Base-by-base conservation (phyloP, 2,888 invertebrate genomes). In the Andrena bucephala region DNA sequence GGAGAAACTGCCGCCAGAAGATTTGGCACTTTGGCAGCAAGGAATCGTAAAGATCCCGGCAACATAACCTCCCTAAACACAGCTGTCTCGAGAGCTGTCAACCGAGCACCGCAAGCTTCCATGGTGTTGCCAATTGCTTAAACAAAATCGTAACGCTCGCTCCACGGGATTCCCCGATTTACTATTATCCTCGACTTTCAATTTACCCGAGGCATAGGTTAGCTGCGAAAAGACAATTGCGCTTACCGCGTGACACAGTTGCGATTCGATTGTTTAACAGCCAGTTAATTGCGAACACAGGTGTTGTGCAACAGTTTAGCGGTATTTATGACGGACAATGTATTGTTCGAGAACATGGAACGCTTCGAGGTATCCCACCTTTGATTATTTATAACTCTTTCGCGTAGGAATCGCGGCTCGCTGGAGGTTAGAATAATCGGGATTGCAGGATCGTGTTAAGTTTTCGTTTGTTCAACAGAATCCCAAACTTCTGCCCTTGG, bases 401-500 rank as follows among this genome's bases (percentile, higher is more conserved):
- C 20, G 7, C 42, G n/a, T 57, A 33, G 24, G 6, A 16, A 16
- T 65, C 42, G 20, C 24, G 0, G 6, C 7, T 48, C 16, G 54
- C 33, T 48, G 20, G 27, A 82, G 65, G 68, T 74, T 80, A 77
- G 20, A 54, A 59, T 50, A 42, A 20, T 63, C 4, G 63, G 13
- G 29, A 27, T 76, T 36, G 48, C 16, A 69, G 80, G 31, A 62
- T 71, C 4, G 10, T 13, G 16, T 29, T 36, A 70, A 31, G 10
- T 57, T 52, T 62, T 50, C 16, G 7, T 68, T 31, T 76, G 8
- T 79, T 68, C 54, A 71, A 70, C 62, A 94, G 93, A 94, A 94
- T 91, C 91, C 92, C 0, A 88, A 92, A 13, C 29, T 54, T 16
- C 66, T 90, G 76, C 92, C 94, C n/a, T 88, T 94, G 68, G 94